A percentile compares a stretch with the other conserved stretches of the same genome.
Conservation (phyloP, 2,113 vertebrate species). For the Emydura subglobosa region DNA sequence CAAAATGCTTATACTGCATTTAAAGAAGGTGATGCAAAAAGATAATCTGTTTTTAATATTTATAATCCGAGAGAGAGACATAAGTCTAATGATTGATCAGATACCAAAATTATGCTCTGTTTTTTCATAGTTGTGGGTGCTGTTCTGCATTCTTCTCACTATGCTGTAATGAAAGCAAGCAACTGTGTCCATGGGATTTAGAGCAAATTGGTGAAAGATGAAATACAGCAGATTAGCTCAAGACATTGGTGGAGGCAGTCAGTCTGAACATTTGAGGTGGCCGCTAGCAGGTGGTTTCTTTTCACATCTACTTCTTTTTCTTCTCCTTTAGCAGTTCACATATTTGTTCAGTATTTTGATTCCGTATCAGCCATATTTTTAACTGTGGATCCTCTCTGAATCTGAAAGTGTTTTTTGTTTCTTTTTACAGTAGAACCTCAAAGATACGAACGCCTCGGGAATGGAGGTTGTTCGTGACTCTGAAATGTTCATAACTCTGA, state of each 20-base stretch:
- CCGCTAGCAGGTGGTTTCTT: constrained; percentile 55
- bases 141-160: constrained; percentile 54
- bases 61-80: not conserved
- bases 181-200: constrained; percentile 61
- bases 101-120: constrained; percentile 1
- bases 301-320: constrained; percentile 22
- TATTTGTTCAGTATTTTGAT: constrained; percentile 16
- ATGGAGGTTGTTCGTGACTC: too few species aligned
- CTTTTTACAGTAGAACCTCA: not conserved
- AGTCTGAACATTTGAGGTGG: constrained; percentile 58
- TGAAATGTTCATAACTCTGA: too few species aligned
- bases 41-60: not conserved
- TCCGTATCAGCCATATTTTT: not conserved
- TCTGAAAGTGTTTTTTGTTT: not conserved
- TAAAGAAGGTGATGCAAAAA: not conserved
- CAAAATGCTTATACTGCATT: constrained; percentile 22
- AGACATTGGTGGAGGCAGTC: not conserved
- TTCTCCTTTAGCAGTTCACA: not conserved
- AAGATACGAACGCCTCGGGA: too few species aligned
- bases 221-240: not conserved
- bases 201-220: not conserved
- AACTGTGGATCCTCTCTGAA: not conserved
- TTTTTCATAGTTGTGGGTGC: constrained; percentile 3
- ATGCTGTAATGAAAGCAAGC: constrained; percentile 54
- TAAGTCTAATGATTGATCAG: not conserved